Percentiles rank a stretch among this genome's conserved stretches.
These are phyloP conservation scores for Deladenus siricidicola DNA, from an alignment of 2,888 invertebrate genomes.

Conservation along the genomic window DNA sequence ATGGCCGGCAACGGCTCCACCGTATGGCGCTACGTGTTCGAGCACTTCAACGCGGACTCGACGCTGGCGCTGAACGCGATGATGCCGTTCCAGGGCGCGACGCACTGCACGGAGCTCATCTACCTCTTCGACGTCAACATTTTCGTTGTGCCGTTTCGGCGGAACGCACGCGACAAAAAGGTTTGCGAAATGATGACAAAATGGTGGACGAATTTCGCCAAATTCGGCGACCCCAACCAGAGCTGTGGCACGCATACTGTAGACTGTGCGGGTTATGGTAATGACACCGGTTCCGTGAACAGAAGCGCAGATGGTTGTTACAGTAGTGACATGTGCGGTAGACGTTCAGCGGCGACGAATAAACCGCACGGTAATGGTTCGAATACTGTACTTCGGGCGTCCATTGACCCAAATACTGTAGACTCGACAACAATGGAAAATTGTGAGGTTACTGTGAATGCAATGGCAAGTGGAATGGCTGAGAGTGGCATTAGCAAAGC, in stretches of 20 bases:
- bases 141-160: conserved; percentile 38
- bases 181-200: conserved; percentile 41
- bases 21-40: conserved; percentile 25
- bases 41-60: conserved; percentile 24
- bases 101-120: conserved; percentile 45
- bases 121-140: conserved; percentile 46
- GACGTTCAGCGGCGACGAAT: no score
- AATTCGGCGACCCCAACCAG: conserved; percentile 42
- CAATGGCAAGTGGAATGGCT: no score
- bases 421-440: no score
- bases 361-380: no score
- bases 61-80: conserved; percentile 18
- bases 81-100: conserved; percentile 32
- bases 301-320: no score
- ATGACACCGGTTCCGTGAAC: no score
- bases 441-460: no score
- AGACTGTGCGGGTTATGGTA: no score
- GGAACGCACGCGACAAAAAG: conserved; percentile 35
- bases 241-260: background rate
- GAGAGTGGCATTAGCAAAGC: no score
- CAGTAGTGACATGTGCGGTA: no score
- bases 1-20: conserved; percentile 9
- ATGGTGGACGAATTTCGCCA: conserved; percentile 49
- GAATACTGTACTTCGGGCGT: no score
- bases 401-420: no score